Base-by-base conservation (phyloP, 2,888 invertebrate species). In the Mamestra brassicae region DNA sequence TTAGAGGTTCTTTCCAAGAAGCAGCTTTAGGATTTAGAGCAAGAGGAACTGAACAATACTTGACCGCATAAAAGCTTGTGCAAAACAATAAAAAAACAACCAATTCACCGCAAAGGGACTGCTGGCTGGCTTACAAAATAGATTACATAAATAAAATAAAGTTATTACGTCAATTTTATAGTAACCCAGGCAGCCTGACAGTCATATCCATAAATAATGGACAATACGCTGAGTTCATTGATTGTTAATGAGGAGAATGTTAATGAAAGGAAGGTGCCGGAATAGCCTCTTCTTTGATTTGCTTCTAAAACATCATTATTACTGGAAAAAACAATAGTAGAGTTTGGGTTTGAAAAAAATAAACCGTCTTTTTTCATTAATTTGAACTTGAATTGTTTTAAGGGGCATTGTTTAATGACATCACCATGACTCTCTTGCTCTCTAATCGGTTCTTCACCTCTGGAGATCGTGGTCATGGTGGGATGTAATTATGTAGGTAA, bases 181-280 rank as follows among this genome's bases (percentile, higher is more conserved):
- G 68, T 81, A 26, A 42, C 3, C 8, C 8, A 60, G 52, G 13
- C 17, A 58, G 54, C 34, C 13, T 60, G 52, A 42, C 15, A 68
- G 68, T n/a, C 58, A 66, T 79, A 81, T 76, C 26, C 57, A 57
- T 64, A 47, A 36, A 38, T 47, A 64, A 77, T 47, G 15, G 36
- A 83, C 36, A 52, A n/a, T n/a, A 52, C 36, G 55, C 11, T 2
- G 42, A 52, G n/a, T 60, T 45, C 45, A 52, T 34, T 81, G 36
- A 64, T 81, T 67, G 45, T 74, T 58, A 55, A 34, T 55, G 52
- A 68, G 15, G 47, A 11, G 8, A 10, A 42, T 34, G 42, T 8
- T 78, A 73, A 83, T 70, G 42, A 73, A 63, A 61, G 83, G 83
- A 83, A 78, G 73, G 73, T 60, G 58, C 15, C 11, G 13, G 15